These are phyloP conservation scores for Taenaris catops DNA, from an alignment of 2,888 invertebrate species.

Conservation along the genomic window DNA sequence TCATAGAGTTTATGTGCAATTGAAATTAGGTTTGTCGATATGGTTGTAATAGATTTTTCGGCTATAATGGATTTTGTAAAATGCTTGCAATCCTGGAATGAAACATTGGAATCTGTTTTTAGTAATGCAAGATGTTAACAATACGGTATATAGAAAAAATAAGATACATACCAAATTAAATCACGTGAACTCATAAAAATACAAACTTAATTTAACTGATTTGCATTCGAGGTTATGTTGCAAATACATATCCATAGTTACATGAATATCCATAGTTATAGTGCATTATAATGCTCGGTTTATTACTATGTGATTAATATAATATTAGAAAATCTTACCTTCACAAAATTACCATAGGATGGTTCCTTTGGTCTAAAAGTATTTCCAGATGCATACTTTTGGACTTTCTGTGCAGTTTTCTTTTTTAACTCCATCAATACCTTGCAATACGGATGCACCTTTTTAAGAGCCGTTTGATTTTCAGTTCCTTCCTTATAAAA, in stretches of 20 bases:
- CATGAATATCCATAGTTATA: too few relatives aligned
- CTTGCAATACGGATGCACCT: constrained; percentile 67
- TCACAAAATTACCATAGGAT: constrained; percentile 69
- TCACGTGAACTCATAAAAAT: too few relatives aligned
- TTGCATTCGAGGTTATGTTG: too few relatives aligned
- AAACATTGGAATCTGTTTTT: too few relatives aligned
- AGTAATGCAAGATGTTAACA: too few relatives aligned
- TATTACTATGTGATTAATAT: too few relatives aligned
- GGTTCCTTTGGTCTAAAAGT: constrained; percentile 76
- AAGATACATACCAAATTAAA: too few relatives aligned
- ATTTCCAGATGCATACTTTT: constrained; percentile 72
- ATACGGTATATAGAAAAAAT: too few relatives aligned
- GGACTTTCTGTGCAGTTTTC: constrained; percentile 45
- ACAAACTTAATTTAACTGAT: too few relatives aligned
- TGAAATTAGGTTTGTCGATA: constrained; percentile 39
- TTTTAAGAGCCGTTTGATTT: constrained; percentile 38
- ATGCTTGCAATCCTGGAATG: constrained; percentile 65
- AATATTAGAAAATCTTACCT: too few relatives aligned
- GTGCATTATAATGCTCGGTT: too few relatives aligned
- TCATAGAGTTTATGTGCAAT: constrained; percentile 37
- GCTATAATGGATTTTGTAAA: constrained; percentile 65
- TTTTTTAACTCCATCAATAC: constrained; percentile 56
- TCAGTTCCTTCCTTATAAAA: constrained; percentile 31
- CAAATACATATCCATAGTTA: too few relatives aligned
- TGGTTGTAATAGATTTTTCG: constrained; percentile 39